Percentiles rank a stretch among this genome's conserved stretches.
These are phyloP conservation scores for Lamprologus sp. DNA, from an alignment of 2,113 vertebrate species.

Conservation along the genomic window DNA sequence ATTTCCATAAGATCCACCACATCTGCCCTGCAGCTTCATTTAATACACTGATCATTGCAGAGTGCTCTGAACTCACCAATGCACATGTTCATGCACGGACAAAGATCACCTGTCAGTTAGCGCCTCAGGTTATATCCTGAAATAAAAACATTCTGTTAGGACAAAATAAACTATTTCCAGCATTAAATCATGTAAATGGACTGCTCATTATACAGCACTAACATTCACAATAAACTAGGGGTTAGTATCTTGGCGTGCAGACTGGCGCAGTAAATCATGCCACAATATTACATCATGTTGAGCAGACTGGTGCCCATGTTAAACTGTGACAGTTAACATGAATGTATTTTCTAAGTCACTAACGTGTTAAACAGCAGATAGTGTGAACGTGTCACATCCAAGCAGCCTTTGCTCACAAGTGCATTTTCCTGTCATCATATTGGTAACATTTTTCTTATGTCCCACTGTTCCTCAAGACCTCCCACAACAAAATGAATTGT, in stretches of 20 bases:
- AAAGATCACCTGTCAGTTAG: background rate
- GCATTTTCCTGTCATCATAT: background rate
- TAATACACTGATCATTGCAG: background rate
- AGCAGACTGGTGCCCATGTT: background rate
- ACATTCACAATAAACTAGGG: background rate
- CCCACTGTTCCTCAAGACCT: background rate
- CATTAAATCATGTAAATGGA: background rate
- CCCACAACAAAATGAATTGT: background rate
- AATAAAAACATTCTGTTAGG: background rate
- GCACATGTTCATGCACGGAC: rapidly evolving
- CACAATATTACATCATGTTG: background rate
- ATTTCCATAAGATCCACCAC: background rate
- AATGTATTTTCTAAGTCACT: background rate
- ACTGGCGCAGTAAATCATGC: rapidly evolving
- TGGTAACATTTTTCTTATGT: background rate
- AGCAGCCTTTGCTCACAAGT: rapidly evolving
- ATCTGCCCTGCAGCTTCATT: background rate
- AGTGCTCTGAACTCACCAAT: background rate
- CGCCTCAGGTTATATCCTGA: background rate
- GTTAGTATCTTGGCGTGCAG: background rate
- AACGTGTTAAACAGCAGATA: background rate
- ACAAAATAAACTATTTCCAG: rapidly evolving
- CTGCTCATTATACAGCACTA: background rate
- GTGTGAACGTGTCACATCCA: background rate
- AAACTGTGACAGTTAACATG: background rate